Evolutionary conservation across 92 coral and sea anemone species (phyloP), one percentile per base, ranked within the genome.

Genomic region (Umimayanthus kanabou): DNA sequence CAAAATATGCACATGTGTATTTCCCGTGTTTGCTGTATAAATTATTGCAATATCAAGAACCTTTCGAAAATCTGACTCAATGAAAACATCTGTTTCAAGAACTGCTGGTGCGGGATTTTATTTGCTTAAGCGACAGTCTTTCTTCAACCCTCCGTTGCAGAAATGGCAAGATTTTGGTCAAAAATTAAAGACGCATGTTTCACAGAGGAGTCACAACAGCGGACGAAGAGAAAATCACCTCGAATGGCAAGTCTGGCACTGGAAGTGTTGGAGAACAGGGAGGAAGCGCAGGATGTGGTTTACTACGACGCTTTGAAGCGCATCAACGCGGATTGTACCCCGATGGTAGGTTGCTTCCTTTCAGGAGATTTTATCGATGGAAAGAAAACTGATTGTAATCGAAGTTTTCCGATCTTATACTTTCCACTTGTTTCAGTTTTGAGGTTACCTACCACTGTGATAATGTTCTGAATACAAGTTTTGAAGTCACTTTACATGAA

Each of bases 281-380:
- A 96, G 78, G 95, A 93, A 43, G 99, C 99, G 2, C 92, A 95
- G 69, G 99, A 96, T 82, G 87, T 93, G 76, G 99, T 96, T 53
- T 95, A 93, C 25, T 95, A 96, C 69, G 99, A 96, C 65, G 99
- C 99, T 1, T 92, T 96, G 8, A 90, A 85, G 89, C 94, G 99
- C 53, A 94, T 96, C 39, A 93, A 95, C 43, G 89, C 90, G 29
- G 58, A 94, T 25, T 69, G 23, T 30, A 89, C 85, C 18, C 16
- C 18, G 16, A 53, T 15, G 98, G 95, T 91, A 67, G 30, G 76
- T 10, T 6, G 23, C 4, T 40, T 70, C 15, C 16, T 25, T 39
- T 61, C 69, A 61, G n/a, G 22, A 61, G 25, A 61, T 61, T 61
- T 18, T 23, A 61, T 61, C 26, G 69, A 61, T 3, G 26, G 26